Conservation (phyloP, 2,888 invertebrate genomes). For the Drosophila nigricruria region DNA sequence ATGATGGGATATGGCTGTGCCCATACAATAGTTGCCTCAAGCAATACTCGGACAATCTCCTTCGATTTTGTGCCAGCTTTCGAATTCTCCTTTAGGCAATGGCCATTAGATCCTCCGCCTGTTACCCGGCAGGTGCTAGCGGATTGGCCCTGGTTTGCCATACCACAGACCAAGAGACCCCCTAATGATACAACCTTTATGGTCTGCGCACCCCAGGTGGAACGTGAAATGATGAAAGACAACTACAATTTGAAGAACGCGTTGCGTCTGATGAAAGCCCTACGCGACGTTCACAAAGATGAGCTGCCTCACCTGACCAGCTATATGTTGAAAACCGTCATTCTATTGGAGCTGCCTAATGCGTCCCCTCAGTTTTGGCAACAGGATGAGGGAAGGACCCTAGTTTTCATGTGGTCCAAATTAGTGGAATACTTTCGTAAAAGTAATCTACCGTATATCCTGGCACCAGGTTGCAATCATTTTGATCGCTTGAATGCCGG, state of each 20-base stretch:
- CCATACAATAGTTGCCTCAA: constrained; percentile 30
- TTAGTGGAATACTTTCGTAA: constrained; percentile 9
- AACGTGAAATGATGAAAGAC: constrained; percentile 39
- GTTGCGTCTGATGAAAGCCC: constrained; percentile 47
- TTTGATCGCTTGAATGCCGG: constrained; percentile 13
- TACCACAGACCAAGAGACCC: constrained; percentile 31
- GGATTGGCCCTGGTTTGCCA: constrained; percentile 27
- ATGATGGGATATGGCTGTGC: constrained; percentile 40
- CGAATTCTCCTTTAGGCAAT: neutral
- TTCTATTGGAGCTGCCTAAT: constrained; percentile 24
- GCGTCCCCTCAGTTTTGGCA: constrained; percentile 14
- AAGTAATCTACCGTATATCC: constrained; percentile 21
- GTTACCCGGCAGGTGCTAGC: rapidly evolving
- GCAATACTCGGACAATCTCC: constrained; percentile 2
- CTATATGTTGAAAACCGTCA: constrained; percentile 47
- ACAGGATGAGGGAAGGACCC: constrained; percentile 14
- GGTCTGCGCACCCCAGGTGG: constrained; percentile 50
- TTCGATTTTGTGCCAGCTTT: constrained; percentile 46
- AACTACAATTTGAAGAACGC: constrained; percentile 37
- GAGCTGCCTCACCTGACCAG: constrained; percentile 32
- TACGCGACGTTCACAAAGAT: constrained; percentile 20
- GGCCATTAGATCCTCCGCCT: constrained; percentile 12
- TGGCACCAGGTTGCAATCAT: constrained; percentile 29
- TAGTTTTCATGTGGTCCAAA: constrained; percentile 29
- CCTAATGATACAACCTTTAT: constrained; percentile 27